Evolutionary conservation across 2,888 invertebrate species (phyloP).

Genomic region (Nephrotoma appendiculata): DNA sequence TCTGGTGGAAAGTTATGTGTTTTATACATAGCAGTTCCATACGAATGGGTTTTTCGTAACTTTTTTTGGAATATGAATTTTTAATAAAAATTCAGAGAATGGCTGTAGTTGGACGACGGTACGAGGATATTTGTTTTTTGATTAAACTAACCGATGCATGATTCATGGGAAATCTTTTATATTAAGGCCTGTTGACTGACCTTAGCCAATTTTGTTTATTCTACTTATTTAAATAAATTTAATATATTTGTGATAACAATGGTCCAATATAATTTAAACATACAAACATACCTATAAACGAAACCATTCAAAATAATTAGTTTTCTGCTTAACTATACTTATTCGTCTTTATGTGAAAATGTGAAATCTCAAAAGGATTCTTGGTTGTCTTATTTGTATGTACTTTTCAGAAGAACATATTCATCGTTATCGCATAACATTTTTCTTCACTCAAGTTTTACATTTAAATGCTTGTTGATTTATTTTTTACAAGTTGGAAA

Average conservation of each 20-base stretch:
- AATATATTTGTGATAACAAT: too few species aligned
- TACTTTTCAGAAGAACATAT: background rate
- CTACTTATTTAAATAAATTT: too few species aligned
- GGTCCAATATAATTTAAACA: too few species aligned
- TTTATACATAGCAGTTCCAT: too few species aligned
- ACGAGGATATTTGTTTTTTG: background rate
- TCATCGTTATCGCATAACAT: background rate
- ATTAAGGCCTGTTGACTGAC: background rate
- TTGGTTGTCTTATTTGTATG: background rate
- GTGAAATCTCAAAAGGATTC: background rate
- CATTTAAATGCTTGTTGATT: background rate
- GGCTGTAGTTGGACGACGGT: background rate
- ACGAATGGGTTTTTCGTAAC: background rate
- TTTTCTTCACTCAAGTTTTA: background rate
- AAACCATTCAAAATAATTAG: background rate
- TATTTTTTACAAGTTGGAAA: background rate
- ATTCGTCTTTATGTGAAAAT: background rate
- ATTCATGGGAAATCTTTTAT: background rate
- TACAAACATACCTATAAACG: background rate
- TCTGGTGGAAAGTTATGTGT: background rate
- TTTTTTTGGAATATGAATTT: background rate
- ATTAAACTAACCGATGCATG: background rate
- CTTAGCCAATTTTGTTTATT: background rate
- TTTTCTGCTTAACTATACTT: background rate
- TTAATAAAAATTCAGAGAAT: background rate